Evolutionary conservation across 2,888 invertebrate species (phyloP).

Genomic region (Trisateles emortualis): DNA sequence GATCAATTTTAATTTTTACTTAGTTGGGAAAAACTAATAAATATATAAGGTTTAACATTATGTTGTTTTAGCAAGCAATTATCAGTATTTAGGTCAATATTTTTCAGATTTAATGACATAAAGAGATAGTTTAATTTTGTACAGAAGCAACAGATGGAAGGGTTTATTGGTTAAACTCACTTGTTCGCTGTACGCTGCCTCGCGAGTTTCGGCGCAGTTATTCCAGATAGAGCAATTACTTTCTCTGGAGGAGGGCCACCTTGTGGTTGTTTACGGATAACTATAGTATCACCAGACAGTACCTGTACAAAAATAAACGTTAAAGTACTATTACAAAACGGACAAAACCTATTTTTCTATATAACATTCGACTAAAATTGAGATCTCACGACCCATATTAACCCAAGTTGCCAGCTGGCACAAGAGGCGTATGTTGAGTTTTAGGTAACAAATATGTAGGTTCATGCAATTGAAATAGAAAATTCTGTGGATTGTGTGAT

Average conservation of each 20-base stretch:
- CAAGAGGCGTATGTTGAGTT: slow-evolving; percentile 12
- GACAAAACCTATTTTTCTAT: neutral
- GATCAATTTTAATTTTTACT: neutral
- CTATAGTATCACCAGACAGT: slow-evolving; percentile 97
- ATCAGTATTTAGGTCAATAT: neutral
- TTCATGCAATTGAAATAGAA: slow-evolving; percentile 12
- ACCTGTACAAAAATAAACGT: slow-evolving; percentile 88
- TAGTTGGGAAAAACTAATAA: neutral
- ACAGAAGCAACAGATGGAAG: slow-evolving; percentile 15
- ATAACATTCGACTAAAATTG: neutral
- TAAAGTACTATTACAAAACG: neutral
- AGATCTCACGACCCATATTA: slow-evolving; percentile 13
- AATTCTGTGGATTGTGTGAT: slow-evolving; percentile 1
- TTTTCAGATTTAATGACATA: slow-evolving; percentile 20
- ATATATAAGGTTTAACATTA: neutral
- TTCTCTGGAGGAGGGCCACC: slow-evolving; percentile 97
- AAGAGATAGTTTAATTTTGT: slow-evolving; percentile 12
- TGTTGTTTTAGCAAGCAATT: neutral
- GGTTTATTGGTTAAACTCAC: slow-evolving; percentile 55
- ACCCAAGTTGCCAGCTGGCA: slow-evolving; percentile 31
- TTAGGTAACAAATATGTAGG: slow-evolving; percentile 8
- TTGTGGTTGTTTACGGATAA: slow-evolving; percentile 94
- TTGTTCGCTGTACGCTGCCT: slow-evolving; percentile 78
- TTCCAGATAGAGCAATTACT: slow-evolving; percentile 95
- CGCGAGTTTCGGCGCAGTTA: slow-evolving; percentile 95